Evolutionary conservation across 2,797 vertebrate genomes (phyloP), one percentile per base, ranked within the genome.

Genomic region (Petrocephalus schoutedeni): DNA sequence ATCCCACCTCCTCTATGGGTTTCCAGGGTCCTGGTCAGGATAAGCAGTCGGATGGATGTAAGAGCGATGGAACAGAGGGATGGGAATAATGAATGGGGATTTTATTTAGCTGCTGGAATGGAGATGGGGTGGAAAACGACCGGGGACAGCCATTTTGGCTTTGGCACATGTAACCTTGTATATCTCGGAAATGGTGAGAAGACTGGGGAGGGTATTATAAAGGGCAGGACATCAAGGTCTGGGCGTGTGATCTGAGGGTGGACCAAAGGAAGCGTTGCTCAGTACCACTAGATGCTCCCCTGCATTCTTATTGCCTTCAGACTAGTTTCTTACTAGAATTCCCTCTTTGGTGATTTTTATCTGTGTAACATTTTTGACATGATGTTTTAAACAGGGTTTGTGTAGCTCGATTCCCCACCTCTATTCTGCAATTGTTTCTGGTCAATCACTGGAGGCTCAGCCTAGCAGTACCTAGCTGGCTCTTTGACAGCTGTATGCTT

Each of bases 401-500:
- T 74, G 67, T 41, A 19, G 67, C 67, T 7, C 0, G 14, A 16
- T 74, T 74, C 5, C 14, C 14, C 74, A 45, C 74, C 16, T n/a
- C 45, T 49, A 45, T 80, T 21, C 41, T 21, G 16, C 74, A 21
- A 41, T 80, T 80, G 74, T 80, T 80, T 49, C 74, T 49, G 41
- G 41, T 49, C 74, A 80, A n/a, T 77, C 71, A 49, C 41, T 49
- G 71, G 71, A n/a, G 19, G 2, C 74, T 80, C 74, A 49, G 7
- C 41, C 74, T 10, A 80, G 41, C 74, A 45, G 74, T 45, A 45
- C 41, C 41, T 45, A 80, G 74, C 14, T 80, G 16, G 45, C 41
- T 80, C 45, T 19, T 49, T 80, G 74, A 45, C 36, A 80, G 74
- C 74, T 49, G 74, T 80, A 80, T 80, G 74, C 74, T 80, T 80